These are phyloP conservation scores for Petrocephalus schoutedeni DNA, from an alignment of 2,797 vertebrate genomes.

Conservation along the genomic window DNA sequence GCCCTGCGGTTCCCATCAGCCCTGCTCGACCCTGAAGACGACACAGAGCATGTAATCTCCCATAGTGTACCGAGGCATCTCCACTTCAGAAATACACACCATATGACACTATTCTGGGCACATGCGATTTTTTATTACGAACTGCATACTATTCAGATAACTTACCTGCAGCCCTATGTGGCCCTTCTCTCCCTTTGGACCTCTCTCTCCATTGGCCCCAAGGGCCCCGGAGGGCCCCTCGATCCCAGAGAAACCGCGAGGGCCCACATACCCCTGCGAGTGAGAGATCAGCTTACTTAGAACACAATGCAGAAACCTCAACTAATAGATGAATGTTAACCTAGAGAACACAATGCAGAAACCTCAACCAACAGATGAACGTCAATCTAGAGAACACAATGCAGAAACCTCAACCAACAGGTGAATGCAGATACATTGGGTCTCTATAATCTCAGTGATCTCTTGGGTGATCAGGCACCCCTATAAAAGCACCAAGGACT, in stretches of 20 bases:
- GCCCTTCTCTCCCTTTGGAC: slow-evolving; percentile 74
- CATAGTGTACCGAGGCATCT: not conserved
- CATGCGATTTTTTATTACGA: not conserved
- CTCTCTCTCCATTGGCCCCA: slow-evolving; percentile 62
- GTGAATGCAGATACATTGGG: not conserved
- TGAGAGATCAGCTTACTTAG: slow-evolving; percentile 13
- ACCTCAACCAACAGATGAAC: too few species aligned
- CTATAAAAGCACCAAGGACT: not conserved
- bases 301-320: too few species aligned
- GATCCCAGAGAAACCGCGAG: slow-evolving; percentile 59
- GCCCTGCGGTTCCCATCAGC: slow-evolving; percentile 56
- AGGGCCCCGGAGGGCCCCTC: slow-evolving; percentile 65
- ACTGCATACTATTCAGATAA: slow-evolving; percentile 30
- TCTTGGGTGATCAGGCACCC: not conserved
- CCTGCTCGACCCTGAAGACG: slow-evolving; percentile 60
- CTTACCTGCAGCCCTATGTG: slow-evolving; percentile 67
- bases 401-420: too few species aligned
- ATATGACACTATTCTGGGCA: not conserved
- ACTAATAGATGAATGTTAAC: too few species aligned
- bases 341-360: too few species aligned
- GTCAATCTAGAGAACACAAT: too few species aligned
- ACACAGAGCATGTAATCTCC: not conserved
- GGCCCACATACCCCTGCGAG: slow-evolving; percentile 68
- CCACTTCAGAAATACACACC: not conserved
- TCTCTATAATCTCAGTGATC: not conserved